A percentile compares a stretch with the other conserved stretches of the same genome.
Evolutionary conservation across 2,888 invertebrate genomes (phyloP).

Genomic region (Nomada lathburiana): DNA sequence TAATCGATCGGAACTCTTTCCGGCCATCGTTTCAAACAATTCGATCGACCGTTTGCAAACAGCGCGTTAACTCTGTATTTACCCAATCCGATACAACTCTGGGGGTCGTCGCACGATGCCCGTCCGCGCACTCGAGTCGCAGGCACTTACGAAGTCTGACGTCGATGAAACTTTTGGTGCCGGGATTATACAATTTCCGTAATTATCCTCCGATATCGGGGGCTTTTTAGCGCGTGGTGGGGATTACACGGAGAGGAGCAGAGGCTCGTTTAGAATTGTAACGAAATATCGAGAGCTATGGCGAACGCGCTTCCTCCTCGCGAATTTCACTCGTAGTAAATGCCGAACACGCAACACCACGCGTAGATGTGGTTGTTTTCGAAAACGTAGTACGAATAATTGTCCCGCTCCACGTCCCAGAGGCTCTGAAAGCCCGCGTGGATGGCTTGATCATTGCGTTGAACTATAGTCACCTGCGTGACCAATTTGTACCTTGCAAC

Average conservation of each 20-base stretch:
- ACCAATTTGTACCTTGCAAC: conserved; percentile 68
- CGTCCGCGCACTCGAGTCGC: background rate
- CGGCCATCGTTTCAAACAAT: conserved; percentile 6
- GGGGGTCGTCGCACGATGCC: background rate
- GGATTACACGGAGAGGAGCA: background rate
- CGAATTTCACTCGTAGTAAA: conserved; percentile 66
- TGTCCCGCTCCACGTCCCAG: conserved; percentile 71
- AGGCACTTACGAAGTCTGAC: too few relatives aligned
- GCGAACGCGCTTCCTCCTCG: background rate
- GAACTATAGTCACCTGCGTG: conserved; percentile 67
- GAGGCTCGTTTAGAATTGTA: conserved; percentile 11
- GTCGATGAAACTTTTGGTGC: too few relatives aligned
- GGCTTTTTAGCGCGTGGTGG: background rate
- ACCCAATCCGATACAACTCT: background rate
- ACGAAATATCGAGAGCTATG: background rate
- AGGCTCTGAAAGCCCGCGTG: conserved; percentile 66
- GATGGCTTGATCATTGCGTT: conserved; percentile 68
- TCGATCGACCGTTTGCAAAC: background rate
- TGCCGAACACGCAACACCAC: conserved; percentile 66
- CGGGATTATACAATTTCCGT: background rate
- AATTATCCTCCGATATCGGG: background rate
- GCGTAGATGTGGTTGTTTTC: conserved; percentile 70
- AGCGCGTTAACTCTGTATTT: background rate
- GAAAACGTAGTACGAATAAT: conserved; percentile 72
- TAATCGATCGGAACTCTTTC: conserved; percentile 66